Evolutionary conservation across 2,888 invertebrate genomes (phyloP), one percentile per base, ranked within the genome.

Genomic region (Agrotis segetum): DNA sequence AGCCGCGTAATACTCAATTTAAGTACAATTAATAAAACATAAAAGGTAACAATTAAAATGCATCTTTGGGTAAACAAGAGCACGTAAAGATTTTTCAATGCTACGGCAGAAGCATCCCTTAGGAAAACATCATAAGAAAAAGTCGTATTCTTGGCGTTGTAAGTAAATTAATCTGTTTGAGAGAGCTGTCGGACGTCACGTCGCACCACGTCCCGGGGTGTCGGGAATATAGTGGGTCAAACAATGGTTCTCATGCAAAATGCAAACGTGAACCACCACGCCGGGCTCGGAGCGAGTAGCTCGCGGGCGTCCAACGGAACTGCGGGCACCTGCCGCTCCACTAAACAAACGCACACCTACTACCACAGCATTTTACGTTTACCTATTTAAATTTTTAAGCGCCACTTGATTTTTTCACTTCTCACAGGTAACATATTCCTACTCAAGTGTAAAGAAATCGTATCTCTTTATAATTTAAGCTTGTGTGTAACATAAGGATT

Each of bases 161-260:
- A 73, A 78, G 78, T 81, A 76, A 86, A 87, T 88, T 88, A 90
- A 91, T 89, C 84, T 85, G 78, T 77, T 78, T 62, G 79, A 79
- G 74, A 79, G 77, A 81, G 53, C 69, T 71, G 74, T 74, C 61
- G 75, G 59, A 74, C 61, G 73, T 69, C 63, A 75, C 71, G 71
- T 72, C 63, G 66, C 74, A 75, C 75, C 81, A 79, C 73, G 81
- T 84, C 77, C 79, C 85, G 76, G 84, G 86, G 86, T 87, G 85
- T 86, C 77, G 68, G 70, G 73, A 73, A 84, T 85, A 86, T 81
- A 86, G 88, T 87, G 87, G 88, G 84, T 86, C 88, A 86, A 90
- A 92, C 92, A 93, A 92, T 91, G 89, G 91, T 84, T 81, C 91
- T 92, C 93, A 93, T 93, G 89, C 89, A 93, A 93, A 91, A 93